Conservation (phyloP, 2,113 vertebrate genomes). For the Helogale parvula region DNA sequence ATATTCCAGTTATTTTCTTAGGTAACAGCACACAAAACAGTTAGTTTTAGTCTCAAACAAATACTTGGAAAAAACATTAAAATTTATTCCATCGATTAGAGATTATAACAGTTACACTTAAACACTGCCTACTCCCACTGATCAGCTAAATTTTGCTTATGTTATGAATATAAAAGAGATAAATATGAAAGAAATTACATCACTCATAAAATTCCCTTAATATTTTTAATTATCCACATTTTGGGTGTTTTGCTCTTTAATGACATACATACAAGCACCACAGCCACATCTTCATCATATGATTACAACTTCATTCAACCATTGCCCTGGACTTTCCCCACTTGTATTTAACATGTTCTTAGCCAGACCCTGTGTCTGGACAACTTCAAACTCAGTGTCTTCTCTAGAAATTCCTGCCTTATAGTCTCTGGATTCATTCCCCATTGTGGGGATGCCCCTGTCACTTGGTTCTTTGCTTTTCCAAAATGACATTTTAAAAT, state of each 20-base stretch:
- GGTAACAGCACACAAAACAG: not conserved
- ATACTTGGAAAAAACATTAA: not conserved
- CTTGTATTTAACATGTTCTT: not conserved
- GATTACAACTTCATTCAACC: not conserved
- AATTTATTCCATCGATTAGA: not conserved
- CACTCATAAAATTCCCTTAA: not conserved
- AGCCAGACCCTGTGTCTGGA: not conserved
- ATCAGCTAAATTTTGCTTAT: not conserved
- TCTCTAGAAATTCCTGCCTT: not conserved
- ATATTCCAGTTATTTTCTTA: not conserved
- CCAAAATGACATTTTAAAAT: not conserved
- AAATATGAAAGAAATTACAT: not conserved
- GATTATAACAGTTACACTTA: not conserved
- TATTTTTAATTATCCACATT: not conserved
- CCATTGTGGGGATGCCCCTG: fast-evolving
- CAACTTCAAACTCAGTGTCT: not conserved
- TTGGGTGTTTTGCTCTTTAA: not conserved
- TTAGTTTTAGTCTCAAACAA: not conserved
- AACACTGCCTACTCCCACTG: not conserved
- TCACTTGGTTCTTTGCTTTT: not conserved
- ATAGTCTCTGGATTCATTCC: not conserved
- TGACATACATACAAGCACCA: fast-evolving
- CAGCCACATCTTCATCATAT: not conserved
- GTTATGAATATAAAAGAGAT: not conserved
- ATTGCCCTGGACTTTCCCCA: not conserved